Conservation (phyloP, 2,113 vertebrate species). For the Holacanthus passer region DNA sequence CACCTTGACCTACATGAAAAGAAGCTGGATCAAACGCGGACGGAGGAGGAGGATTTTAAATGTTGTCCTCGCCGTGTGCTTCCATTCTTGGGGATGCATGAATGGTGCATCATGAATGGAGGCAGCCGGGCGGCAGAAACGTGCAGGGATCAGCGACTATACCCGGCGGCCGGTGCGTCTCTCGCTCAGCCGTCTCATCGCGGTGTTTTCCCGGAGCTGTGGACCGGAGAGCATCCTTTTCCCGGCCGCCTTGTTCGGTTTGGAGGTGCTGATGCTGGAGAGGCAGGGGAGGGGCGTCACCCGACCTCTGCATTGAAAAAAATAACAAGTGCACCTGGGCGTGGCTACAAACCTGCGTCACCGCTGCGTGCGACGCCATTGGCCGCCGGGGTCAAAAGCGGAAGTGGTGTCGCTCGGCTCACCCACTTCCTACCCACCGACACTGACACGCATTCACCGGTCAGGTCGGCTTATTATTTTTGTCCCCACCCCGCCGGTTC, state of each 20-base stretch:
- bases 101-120: conserved; percentile 80
- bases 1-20: conserved; percentile 68
- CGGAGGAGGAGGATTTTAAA: no score
- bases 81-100: conserved; percentile 77
- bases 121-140: conserved; percentile 57
- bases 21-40: conserved; percentile 45
- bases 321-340: conserved; percentile 54
- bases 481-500: neutral
- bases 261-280: conserved; percentile 84
- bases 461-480: conserved; percentile 21
- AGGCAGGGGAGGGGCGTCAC: conserved; percentile 79
- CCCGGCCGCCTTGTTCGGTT: conserved; percentile 72
- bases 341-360: conserved; percentile 23
- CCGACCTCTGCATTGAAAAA: conserved; percentile 72
- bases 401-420: conserved; percentile 70
- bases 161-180: conserved; percentile 26
- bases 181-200: conserved; percentile 14
- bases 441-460: conserved; percentile 77
- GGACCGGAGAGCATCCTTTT: conserved; percentile 63
- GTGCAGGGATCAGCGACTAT: conserved; percentile 32
- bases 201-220: conserved; percentile 9
- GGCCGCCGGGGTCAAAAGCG: conserved; percentile 67
- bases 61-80: conserved; percentile 63
- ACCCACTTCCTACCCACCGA: conserved; percentile 43
- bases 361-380: conserved; percentile 54